Conservation (phyloP, 2,113 vertebrate genomes). For the Zingel zingel region DNA sequence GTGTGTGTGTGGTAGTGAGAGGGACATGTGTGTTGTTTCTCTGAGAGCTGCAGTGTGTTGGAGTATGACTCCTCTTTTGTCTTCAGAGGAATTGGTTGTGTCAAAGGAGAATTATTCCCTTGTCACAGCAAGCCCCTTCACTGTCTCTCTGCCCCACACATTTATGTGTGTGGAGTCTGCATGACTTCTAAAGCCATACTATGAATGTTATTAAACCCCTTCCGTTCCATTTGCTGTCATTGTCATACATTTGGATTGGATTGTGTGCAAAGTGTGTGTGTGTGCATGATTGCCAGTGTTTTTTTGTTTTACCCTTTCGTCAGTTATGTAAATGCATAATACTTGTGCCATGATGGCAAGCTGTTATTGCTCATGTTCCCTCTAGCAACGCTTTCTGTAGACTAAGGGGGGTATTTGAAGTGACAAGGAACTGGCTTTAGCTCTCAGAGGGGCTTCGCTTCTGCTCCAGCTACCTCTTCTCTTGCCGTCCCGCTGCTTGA, state of each 20-base stretch:
- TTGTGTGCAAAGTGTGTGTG: not conserved
- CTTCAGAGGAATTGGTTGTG: slow-evolving; percentile 58
- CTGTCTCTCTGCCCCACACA: not conserved
- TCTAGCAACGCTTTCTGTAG: slow-evolving; percentile 50
- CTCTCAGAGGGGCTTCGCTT: slow-evolving; percentile 35
- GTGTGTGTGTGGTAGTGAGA: not conserved
- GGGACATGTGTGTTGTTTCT: slow-evolving; percentile 27
- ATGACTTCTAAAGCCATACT: slow-evolving; percentile 30
- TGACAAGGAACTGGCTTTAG: slow-evolving; percentile 57
- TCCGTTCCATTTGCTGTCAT: slow-evolving; percentile 48
- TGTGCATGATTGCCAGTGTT: not conserved
- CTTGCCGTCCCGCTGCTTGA: slow-evolving; percentile 34
- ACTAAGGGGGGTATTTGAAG: slow-evolving; percentile 64
- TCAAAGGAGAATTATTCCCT: slow-evolving; percentile 67
- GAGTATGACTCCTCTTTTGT: slow-evolving; percentile 60
- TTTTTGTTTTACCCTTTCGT: slow-evolving; percentile 15
- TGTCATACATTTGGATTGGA: not conserved
- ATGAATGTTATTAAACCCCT: slow-evolving; percentile 25
- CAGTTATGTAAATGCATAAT: slow-evolving; percentile 39
- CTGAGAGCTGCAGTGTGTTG: slow-evolving; percentile 43
- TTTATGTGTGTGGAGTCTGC: slow-evolving; percentile 39
- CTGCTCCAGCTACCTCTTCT: slow-evolving; percentile 22
- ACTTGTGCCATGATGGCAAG: slow-evolving; percentile 11
- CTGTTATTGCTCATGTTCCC: slow-evolving; percentile 42
- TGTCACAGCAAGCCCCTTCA: slow-evolving; percentile 36